Evolutionary conservation across 2,888 invertebrate genomes (phyloP), one percentile per base, ranked within the genome.

Genomic region (Hypsopygia costalis): DNA sequence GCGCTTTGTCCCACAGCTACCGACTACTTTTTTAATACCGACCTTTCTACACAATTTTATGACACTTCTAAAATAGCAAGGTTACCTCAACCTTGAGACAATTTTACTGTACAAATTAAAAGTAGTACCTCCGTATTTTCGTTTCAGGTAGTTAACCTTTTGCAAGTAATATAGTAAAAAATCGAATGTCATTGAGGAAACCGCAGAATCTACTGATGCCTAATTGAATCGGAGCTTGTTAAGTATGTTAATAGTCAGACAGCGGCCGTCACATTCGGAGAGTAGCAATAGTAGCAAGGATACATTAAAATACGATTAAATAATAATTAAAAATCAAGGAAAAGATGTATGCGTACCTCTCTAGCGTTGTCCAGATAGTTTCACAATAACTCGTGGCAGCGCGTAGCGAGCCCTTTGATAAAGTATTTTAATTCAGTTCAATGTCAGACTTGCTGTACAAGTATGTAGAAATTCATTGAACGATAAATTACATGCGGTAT

Each of bases 391-490:
- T 44, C 49, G 49, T 51, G 45, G 52, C 53, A 52, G 65, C 60
- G 59, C 61, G 60, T 66, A 74, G 71, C 62, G 64, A 68, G 73
- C 74, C 70, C 76, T 74, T 63, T 69, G 81, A 85, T 85, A 83
- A 81, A 71, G 58, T 57, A 69, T 74, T 74, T 73, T 62, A 75
- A 81, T 81, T 81, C 70, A 74, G 81, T 81, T 78, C 85, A 86
- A 85, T 85, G 86, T 81, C 81, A 78, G 62, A 69, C 58, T 57
- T 53, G 62, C 71, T 63, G 61, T 55, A 57, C 55, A 66, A 60
- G 63, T 73, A 73, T 83, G 73, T 78, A 79, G 81, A 79, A 82
- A 82, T 80, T 75, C 59, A 65, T 69, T 58, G 52, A 55, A 53
- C 52, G 71, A 77, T 73, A 71, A 69, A 57, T 52, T 52, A 53